A percentile compares a stretch with the other conserved stretches of the same genome.
phyloP scores from a whole-genome alignment of 2,797 vertebrate species.

The Pyrocephalus nanus region DNA sequence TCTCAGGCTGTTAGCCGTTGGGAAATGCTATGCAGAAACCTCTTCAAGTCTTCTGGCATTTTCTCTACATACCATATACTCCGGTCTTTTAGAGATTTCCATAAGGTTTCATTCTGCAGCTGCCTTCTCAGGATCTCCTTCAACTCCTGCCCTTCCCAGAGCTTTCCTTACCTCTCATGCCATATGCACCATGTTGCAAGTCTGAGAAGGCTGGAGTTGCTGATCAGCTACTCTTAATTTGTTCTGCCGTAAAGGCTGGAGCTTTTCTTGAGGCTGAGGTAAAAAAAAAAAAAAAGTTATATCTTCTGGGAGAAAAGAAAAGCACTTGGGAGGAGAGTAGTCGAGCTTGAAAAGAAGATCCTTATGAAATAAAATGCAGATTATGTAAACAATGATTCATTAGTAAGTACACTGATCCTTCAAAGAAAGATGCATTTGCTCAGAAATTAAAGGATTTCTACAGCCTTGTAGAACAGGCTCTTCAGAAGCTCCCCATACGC shows the following conservation, averaged over 20 bases:
- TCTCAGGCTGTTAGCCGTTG: conserved; percentile 18
- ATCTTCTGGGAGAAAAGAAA: not conserved
- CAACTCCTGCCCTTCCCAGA: not conserved
- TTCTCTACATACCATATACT: not conserved
- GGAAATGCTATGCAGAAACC: not conserved
- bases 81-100: not conserved
- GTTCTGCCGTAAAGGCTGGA: not conserved
- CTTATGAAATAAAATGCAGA: not conserved
- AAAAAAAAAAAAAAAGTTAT: not conserved
- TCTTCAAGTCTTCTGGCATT: conserved; percentile 31
- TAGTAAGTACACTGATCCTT: not conserved
- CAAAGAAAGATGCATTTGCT: not conserved
- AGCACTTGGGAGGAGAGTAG: not conserved
- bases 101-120: conserved; percentile 25
- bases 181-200: not conserved
- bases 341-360: not conserved
- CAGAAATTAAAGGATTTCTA: not conserved
- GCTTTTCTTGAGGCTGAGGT: not conserved
- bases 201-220: not conserved
- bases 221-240: not conserved
- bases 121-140: conserved; percentile 23
- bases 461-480: not conserved
- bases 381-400: not conserved
- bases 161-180: not conserved
- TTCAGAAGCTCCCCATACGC: not conserved